phyloP scores from a whole-genome alignment of 2,113 vertebrate genomes.

The Paradoxurus hermaphroditus region DNA sequence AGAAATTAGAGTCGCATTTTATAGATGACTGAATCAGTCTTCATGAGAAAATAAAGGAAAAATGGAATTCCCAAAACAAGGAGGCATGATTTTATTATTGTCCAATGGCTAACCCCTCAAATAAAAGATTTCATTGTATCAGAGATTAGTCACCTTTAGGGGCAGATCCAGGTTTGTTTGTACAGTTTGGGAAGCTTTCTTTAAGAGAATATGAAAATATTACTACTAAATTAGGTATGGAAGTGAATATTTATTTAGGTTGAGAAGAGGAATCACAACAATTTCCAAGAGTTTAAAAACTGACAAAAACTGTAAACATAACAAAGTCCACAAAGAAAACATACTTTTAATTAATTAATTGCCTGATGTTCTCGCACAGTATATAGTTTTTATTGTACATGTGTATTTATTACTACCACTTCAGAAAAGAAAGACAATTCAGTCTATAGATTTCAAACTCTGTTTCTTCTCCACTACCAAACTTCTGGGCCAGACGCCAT shows the following conservation, averaged over 20 bases:
- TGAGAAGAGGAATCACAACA: background rate
- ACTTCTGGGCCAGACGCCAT: background rate
- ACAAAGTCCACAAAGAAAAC: background rate
- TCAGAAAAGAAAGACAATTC: background rate
- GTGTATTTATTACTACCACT: background rate
- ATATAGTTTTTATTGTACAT: background rate
- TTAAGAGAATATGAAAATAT: background rate
- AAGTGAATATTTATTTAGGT: background rate
- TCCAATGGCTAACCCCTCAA: background rate
- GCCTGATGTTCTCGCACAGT: background rate
- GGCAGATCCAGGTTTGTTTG: background rate
- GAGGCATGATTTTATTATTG: background rate
- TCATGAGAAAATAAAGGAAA: constrained; percentile 6
- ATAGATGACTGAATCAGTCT: background rate
- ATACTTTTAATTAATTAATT: background rate
- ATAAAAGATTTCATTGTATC: background rate
- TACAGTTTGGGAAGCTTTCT: background rate
- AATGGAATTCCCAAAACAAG: background rate
- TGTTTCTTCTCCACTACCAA: background rate
- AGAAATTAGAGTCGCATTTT: background rate
- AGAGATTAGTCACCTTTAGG: background rate
- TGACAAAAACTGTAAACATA: background rate
- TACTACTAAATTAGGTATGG: background rate
- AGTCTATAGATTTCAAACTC: background rate
- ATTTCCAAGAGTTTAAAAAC: constrained; percentile 12